Conservation (phyloP, 1,140 invertebrate species). For the Popillia japonica region DNA sequence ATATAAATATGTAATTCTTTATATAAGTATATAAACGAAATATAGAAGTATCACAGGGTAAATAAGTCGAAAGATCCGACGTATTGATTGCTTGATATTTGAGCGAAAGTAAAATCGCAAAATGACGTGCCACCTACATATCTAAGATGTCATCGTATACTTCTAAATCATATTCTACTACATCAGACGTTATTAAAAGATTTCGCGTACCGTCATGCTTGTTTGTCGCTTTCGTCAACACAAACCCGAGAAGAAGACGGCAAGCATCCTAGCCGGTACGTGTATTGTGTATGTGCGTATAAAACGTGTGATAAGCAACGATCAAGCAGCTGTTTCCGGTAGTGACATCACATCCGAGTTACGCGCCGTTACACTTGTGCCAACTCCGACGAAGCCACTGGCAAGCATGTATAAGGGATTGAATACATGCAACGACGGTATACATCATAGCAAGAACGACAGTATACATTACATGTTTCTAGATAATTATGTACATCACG, state of each 20-base stretch:
- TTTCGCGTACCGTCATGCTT: not conserved
- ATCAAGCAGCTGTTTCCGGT: conserved; percentile 51
- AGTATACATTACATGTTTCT: too few relatives aligned
- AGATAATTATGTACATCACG: too few relatives aligned
- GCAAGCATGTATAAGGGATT: not conserved
- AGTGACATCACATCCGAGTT: conserved; percentile 50
- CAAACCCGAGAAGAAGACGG: not conserved
- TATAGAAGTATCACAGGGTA: too few relatives aligned
- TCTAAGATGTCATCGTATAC: too few relatives aligned
- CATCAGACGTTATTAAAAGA: not conserved
- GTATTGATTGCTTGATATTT: too few relatives aligned
- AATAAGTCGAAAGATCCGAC: too few relatives aligned
- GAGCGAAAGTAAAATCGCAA: too few relatives aligned
- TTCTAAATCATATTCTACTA: not conserved
- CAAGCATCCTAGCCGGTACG: not conserved
- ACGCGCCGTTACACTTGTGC: conserved; percentile 48
- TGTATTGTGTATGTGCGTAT: not conserved
- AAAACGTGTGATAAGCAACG: conserved; percentile 40
- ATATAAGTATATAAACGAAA: too few relatives aligned
- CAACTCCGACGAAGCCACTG: conserved; percentile 24
- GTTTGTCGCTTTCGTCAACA: not conserved
- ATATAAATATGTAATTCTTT: too few relatives aligned
- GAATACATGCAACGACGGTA: not conserved
- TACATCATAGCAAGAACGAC: not conserved
- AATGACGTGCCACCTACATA: too few relatives aligned